phyloP scores from a whole-genome alignment of 2,113 vertebrate genomes.

The Xiphias gladius region DNA sequence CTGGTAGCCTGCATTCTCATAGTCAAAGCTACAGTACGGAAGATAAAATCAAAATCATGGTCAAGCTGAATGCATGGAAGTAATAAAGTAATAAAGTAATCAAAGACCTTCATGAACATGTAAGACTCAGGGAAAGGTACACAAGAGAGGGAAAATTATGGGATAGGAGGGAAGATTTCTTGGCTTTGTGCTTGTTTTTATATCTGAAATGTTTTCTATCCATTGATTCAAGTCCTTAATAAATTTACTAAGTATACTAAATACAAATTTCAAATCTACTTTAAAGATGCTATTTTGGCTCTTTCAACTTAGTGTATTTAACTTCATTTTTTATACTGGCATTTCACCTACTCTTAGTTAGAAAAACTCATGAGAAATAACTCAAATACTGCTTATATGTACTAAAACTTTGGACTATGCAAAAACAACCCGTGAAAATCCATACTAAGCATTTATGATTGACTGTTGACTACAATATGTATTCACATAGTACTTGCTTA shows the following conservation, averaged over 20 bases:
- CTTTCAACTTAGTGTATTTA: no score
- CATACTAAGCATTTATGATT: background rate
- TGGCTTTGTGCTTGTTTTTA: background rate
- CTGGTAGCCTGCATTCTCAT: conserved; percentile 95
- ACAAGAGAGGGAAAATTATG: background rate
- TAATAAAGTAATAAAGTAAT: background rate
- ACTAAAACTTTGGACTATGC: background rate
- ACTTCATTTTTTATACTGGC: background rate
- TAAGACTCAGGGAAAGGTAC: background rate
- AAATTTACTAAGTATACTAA: background rate
- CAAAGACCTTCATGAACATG: background rate
- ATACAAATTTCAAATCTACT: background rate
- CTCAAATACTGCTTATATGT: background rate
- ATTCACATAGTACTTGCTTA: background rate
- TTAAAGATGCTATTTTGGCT: background rate
- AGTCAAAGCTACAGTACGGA: conserved; percentile 90
- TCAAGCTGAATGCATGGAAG: background rate
- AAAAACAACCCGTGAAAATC: background rate
- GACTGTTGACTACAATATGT: background rate
- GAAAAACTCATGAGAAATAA: background rate
- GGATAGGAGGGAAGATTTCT: background rate
- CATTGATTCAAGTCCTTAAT: background rate
- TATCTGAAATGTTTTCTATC: background rate
- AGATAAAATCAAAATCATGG: background rate
- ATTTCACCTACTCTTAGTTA: background rate